phyloP scores from a whole-genome alignment of 1,140 invertebrate genomes.

The Lepidotrigona ventralis region DNA sequence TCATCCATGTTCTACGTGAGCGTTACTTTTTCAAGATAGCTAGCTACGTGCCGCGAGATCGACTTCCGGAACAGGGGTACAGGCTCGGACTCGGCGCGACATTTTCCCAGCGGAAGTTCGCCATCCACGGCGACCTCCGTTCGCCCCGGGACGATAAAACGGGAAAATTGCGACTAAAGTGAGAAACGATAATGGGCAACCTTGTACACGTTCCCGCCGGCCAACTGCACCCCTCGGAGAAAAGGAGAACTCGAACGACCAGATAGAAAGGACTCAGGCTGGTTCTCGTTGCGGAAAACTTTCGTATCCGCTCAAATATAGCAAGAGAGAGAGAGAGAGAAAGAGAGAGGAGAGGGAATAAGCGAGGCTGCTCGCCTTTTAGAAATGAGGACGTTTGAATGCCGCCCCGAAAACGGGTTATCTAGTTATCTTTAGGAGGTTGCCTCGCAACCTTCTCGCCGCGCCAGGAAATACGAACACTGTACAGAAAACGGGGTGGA shows the following conservation, averaged over 20 bases:
- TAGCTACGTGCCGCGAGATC: not conserved
- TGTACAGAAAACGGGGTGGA: not conserved
- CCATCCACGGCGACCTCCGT: not conserved
- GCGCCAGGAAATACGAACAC: not conserved
- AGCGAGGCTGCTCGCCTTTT: slow-evolving; percentile 41
- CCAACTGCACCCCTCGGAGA: not conserved
- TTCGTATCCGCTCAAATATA: slow-evolving; percentile 32
- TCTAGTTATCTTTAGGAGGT: slow-evolving; percentile 67
- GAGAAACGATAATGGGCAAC: slow-evolving; percentile 29
- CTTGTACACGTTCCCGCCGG: not conserved
- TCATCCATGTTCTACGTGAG: not conserved
- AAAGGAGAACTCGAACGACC: not conserved
- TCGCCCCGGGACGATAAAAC: not conserved
- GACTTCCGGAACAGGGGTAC: not conserved
- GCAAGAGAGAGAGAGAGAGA: slow-evolving; percentile 8
- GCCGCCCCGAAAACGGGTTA: slow-evolving; percentile 65
- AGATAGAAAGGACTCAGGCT: slow-evolving; percentile 6
- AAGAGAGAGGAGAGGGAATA: not conserved
- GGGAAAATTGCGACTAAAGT: slow-evolving; percentile 31
- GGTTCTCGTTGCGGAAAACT: slow-evolving; percentile 37
- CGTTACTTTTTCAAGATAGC: not conserved
- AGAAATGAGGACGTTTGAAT: slow-evolving; percentile 69
- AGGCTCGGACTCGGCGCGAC: not conserved
- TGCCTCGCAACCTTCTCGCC: slow-evolving; percentile 42
- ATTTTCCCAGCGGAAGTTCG: slow-evolving; percentile 21